phyloP scores from a whole-genome alignment of 2,113 vertebrate genomes.

The Hippocampus mohnikei region DNA sequence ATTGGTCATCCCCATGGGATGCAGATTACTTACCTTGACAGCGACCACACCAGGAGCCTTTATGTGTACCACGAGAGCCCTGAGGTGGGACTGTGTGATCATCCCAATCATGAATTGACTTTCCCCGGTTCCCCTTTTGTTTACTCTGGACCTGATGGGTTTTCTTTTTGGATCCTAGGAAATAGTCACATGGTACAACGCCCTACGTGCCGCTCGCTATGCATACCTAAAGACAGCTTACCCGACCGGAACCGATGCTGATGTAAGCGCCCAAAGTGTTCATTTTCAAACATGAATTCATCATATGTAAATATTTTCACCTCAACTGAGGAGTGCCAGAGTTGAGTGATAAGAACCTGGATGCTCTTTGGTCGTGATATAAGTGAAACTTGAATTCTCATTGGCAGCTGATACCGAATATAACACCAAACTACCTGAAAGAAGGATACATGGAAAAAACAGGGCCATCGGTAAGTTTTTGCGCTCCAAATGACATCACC shows the following conservation, averaged over 20 bases:
- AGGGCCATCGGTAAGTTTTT: conserved; percentile 79
- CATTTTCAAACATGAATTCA: not conserved
- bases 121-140: not conserved
- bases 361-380: not conserved
- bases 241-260: conserved; percentile 75
- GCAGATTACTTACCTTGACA: conserved; percentile 82
- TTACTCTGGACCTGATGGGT: conserved; percentile 6
- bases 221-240: conserved; percentile 82
- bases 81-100: conserved; percentile 72
- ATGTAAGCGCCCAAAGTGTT: conserved; percentile 70
- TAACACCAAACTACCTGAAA: conserved; percentile 86
- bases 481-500: not conserved
- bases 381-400: not conserved
- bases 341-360: too few species aligned
- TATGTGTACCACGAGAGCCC: conserved; percentile 85
- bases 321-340: too few species aligned
- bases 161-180: conserved; percentile 72
- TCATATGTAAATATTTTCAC: not conserved
- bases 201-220: conserved; percentile 83
- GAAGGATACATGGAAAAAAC: conserved; percentile 97
- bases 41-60: conserved; percentile 76
- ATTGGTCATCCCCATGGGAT: conserved; percentile 81
- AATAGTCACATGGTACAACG: conserved; percentile 91
- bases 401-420: conserved; percentile 79
- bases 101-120: not conserved